Percentiles rank a stretch among this genome's conserved stretches.
Conservation (phyloP, 2,113 vertebrate species). For the Hypanus sabinus region DNA sequence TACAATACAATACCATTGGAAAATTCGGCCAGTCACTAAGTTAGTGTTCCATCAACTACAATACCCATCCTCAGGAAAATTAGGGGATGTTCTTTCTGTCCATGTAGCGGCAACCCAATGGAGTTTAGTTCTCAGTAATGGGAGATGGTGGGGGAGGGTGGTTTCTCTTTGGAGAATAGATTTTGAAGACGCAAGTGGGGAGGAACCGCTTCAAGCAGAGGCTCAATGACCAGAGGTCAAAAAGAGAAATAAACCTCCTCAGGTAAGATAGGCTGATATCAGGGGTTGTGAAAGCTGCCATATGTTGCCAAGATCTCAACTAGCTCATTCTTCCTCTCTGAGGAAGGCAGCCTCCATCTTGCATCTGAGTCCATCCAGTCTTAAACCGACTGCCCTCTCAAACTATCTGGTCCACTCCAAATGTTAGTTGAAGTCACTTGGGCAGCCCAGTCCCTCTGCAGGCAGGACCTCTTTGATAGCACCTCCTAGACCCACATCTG, state of each 20-base stretch:
- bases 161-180: background rate
- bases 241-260: background rate
- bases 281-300: background rate
- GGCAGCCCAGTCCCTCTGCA: background rate
- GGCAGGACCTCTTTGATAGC: background rate
- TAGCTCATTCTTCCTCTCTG: too few relatives aligned
- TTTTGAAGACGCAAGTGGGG: background rate
- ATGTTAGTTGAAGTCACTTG: background rate
- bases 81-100: background rate
- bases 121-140: too few relatives aligned
- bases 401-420: background rate
- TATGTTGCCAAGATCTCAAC: background rate
- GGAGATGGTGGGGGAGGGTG: too few relatives aligned
- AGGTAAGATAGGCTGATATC: background rate
- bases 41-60: background rate
- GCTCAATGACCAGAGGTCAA: background rate
- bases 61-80: background rate
- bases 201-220: background rate
- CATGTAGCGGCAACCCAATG: background rate
- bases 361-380: background rate
- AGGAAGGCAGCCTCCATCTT: too few relatives aligned
- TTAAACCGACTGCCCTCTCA: background rate
- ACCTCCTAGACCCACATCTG: background rate
- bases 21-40: background rate
- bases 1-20: background rate